These are phyloP conservation scores for Macropodus opercularis DNA, from an alignment of 2,797 vertebrate species.

Conservation along the genomic window DNA sequence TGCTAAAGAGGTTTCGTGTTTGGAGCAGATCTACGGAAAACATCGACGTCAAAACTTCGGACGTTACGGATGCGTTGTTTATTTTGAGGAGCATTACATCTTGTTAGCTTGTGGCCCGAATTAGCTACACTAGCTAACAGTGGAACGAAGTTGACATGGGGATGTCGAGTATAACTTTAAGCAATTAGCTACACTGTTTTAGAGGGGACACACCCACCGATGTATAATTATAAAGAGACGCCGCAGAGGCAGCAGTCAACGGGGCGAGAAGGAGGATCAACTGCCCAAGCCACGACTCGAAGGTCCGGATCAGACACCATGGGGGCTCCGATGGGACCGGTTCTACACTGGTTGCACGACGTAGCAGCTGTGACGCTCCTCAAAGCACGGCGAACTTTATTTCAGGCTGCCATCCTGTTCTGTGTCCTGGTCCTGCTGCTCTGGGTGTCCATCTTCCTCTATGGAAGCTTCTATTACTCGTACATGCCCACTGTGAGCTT, in stretches of 20 bases:
- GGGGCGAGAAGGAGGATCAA: conserved; percentile 16
- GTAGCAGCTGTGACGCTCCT: conserved; percentile 83
- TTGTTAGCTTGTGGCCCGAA: neutral
- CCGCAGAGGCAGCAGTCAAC: conserved; percentile 36
- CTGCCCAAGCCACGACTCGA: conserved; percentile 22
- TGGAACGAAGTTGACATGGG: conserved; percentile 19
- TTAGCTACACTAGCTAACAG: neutral
- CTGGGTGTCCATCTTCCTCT: conserved; percentile 92
- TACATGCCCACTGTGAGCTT: conserved; percentile 94
- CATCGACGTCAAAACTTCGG: fast-evolving
- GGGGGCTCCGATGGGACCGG: conserved; percentile 73
- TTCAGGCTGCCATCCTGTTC: conserved; percentile 86
- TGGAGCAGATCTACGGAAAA: neutral
- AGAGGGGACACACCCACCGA: conserved; percentile 48
- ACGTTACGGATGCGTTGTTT: neutral
- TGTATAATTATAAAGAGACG: conserved; percentile 45
- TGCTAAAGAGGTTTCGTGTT: conserved; percentile 12
- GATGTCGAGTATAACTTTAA: conserved; percentile 39
- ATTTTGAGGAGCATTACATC: neutral
- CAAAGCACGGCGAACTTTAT: conserved; percentile 84
- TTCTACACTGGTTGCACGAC: conserved; percentile 88
- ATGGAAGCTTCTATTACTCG: conserved; percentile 95
- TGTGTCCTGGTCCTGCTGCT: conserved; percentile 87
- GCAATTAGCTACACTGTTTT: conserved; percentile 36
- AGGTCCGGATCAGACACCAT: conserved; percentile 51